phyloP scores from a whole-genome alignment of 2,113 vertebrate genomes.

The Reinhardtius hippoglossoides region DNA sequence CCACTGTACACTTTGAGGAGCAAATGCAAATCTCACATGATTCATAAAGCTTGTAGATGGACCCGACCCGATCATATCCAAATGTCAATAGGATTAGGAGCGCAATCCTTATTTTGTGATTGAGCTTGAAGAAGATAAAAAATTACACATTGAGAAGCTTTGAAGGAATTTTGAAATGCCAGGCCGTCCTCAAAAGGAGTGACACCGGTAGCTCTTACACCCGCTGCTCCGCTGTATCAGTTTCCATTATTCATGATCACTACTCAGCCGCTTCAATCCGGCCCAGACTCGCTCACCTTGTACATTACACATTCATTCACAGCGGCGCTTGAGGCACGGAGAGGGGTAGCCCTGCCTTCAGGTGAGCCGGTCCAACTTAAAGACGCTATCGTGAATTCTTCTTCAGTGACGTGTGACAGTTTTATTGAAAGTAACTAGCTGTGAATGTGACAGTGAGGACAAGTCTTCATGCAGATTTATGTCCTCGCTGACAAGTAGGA shows the following conservation, averaged over 20 bases:
- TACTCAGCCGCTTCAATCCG: conserved; percentile 61
- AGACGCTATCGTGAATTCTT: conserved; percentile 22
- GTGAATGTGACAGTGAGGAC: conserved; percentile 3
- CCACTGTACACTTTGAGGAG: conserved; percentile 37
- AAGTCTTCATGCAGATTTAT: conserved; percentile 22
- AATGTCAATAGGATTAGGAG: conserved; percentile 27
- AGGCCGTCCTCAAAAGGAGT: conserved; percentile 29
- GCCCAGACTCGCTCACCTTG: conserved; percentile 61
- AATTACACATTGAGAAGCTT: background rate
- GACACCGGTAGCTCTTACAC: conserved; percentile 29
- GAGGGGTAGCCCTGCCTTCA: conserved; percentile 13
- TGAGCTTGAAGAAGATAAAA: conserved; percentile 7
- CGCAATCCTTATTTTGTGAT: background rate
- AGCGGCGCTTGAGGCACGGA: conserved; percentile 7
- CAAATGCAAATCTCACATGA: conserved; percentile 43
- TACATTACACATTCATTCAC: conserved; percentile 63
- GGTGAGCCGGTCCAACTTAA: conserved; percentile 5
- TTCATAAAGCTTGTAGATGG: conserved; percentile 17
- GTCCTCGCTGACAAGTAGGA: background rate
- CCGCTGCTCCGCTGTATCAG: conserved; percentile 35
- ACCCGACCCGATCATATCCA: conserved; percentile 5
- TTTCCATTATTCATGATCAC: conserved; percentile 68
- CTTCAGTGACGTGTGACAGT: background rate
- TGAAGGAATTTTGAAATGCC: conserved; percentile 36
- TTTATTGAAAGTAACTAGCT: conserved; percentile 7